phyloP scores from a whole-genome alignment of 23 tunicate genomes.

The Halocynthia roretzi region DNA sequence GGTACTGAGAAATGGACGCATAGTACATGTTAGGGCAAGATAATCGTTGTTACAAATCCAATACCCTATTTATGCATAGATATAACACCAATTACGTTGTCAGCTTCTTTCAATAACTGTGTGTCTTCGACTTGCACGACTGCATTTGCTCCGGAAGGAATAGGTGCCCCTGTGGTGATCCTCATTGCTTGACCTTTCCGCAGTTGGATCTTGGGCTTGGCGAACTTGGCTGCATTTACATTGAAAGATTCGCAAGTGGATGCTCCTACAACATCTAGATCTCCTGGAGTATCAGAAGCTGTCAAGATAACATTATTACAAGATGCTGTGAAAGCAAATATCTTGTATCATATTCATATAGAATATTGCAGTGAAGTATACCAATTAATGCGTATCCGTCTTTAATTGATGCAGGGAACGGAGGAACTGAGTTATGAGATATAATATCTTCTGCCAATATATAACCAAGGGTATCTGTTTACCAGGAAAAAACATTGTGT shows the following conservation, averaged over 20 bases:
- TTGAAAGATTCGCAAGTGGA: constrained; percentile 48
- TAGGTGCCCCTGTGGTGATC: constrained; percentile 89
- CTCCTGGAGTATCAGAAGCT: constrained; percentile 89
- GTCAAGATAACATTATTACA: neutral
- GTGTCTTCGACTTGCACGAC: constrained; percentile 96
- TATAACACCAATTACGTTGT: constrained; percentile 30
- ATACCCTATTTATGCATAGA: neutral
- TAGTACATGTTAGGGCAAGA: no score
- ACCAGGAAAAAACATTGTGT: neutral
- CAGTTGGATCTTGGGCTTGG: constrained; percentile 14
- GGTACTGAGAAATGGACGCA: no score
- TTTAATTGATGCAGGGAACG: constrained; percentile 91
- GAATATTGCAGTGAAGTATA: constrained; percentile 7
- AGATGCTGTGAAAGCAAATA: neutral
- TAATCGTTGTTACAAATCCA: no score
- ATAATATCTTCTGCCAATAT: constrained; percentile 62
- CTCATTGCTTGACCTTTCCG: constrained; percentile 47
- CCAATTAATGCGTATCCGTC: constrained; percentile 97
- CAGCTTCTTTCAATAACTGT: constrained; percentile 54
- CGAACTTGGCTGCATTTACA: neutral
- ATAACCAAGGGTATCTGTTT: constrained; percentile 57
- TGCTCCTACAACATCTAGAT: constrained; percentile 59
- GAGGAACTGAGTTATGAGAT: constrained; percentile 65
- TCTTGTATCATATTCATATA: neutral
- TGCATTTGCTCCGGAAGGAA: constrained; percentile 84